Conservation (phyloP, 2,113 vertebrate species). For the Takifugu flavidus region DNA sequence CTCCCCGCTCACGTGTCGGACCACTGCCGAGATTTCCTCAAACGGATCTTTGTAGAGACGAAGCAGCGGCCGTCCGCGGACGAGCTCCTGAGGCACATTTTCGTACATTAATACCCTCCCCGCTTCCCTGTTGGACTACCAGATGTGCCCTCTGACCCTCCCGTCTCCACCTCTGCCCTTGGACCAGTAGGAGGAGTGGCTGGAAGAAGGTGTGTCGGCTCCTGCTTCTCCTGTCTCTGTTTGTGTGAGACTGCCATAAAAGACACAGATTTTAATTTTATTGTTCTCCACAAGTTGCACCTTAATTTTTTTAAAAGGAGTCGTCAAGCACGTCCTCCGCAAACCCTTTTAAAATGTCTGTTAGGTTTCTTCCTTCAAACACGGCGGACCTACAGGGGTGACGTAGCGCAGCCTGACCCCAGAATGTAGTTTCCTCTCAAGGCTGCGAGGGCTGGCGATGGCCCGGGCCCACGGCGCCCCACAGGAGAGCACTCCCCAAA, state of each 20-base stretch:
- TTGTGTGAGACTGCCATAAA: constrained; percentile 60
- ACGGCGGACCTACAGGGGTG: constrained; percentile 58
- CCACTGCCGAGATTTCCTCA: constrained; percentile 94
- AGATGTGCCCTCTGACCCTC: constrained; percentile 41
- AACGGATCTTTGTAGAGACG: constrained; percentile 93
- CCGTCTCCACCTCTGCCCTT: constrained; percentile 29
- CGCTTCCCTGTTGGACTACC: constrained; percentile 42
- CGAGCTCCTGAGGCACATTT: constrained; percentile 93
- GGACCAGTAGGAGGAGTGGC: constrained; percentile 41
- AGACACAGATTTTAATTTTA: constrained; percentile 41
- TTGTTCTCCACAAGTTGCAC: constrained; percentile 70
- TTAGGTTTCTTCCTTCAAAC: constrained; percentile 33
- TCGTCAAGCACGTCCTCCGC: constrained; percentile 49
- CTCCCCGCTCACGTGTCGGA: constrained; percentile 92
- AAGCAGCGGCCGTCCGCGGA: constrained; percentile 93
- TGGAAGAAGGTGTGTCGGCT: not conserved
- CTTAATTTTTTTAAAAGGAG: constrained; percentile 64
- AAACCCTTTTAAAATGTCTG: constrained; percentile 35
- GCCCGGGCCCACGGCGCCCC: constrained; percentile 64
- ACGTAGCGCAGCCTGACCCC: constrained; percentile 32
- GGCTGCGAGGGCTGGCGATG: constrained; percentile 29
- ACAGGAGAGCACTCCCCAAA: constrained; percentile 24
- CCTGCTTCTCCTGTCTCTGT: constrained; percentile 44
- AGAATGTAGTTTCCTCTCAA: constrained; percentile 67
- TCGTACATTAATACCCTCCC: constrained; percentile 85